Conservation (phyloP, 2,113 vertebrate genomes). For the Onychostoma macrolepis region DNA sequence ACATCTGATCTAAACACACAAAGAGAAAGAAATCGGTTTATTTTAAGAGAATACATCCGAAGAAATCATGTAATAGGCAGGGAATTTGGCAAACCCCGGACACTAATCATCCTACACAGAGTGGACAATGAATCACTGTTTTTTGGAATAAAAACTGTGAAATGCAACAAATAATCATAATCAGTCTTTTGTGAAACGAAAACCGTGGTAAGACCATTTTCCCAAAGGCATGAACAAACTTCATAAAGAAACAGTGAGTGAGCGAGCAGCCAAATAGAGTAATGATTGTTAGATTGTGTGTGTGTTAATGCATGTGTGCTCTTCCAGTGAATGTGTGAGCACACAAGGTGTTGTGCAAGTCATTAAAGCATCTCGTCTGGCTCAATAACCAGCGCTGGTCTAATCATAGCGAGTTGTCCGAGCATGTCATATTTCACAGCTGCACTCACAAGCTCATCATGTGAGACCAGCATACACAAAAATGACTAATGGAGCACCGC, state of each 20-base stretch:
- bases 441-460: constrained; percentile 22
- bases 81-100: not conserved
- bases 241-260: not conserved
- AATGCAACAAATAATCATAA: not conserved
- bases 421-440: constrained; percentile 21
- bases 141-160: constrained; percentile 9
- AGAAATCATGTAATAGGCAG: not conserved
- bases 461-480: constrained; percentile 31
- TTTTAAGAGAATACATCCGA: constrained; percentile 1
- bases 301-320: not conserved
- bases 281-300: not conserved
- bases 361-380: not conserved
- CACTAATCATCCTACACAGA: constrained; percentile 14
- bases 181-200: not conserved
- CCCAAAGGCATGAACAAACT: not conserved
- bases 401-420: not conserved
- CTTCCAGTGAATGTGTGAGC: not conserved
- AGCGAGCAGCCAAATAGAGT: not conserved
- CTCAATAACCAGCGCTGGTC: not conserved
- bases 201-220: not conserved
- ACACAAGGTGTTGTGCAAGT: not conserved
- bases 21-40: not conserved
- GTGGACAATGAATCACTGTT: not conserved
- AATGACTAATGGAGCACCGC: constrained; percentile 3
- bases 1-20: constrained; percentile 81